Conservation (phyloP, 2,797 vertebrate genomes). For the Phoeniculus purpureus region DNA sequence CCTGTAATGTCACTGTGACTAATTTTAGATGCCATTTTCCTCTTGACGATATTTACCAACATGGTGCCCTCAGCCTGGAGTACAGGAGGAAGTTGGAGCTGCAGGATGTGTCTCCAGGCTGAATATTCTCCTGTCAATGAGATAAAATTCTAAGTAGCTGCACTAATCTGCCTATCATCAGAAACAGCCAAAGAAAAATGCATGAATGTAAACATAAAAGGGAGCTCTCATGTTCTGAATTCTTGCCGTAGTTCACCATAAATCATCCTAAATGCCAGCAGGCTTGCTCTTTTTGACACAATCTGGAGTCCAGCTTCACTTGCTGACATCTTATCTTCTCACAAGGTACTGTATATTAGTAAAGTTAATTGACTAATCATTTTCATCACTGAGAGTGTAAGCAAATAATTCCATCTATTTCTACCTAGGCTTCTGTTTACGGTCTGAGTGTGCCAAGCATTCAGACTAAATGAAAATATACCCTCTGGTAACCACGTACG, state of each 20-base stretch:
- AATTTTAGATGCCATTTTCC: constrained; percentile 55
- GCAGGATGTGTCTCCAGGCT: neutral
- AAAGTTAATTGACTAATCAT: constrained; percentile 89
- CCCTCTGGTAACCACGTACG: constrained; percentile 85
- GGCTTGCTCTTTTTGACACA: neutral
- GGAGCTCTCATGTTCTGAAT: constrained; percentile 66
- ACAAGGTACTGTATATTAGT: constrained; percentile 80
- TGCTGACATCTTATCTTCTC: constrained; percentile 64
- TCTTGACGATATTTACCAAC: constrained; percentile 46
- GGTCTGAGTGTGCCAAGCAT: constrained; percentile 90
- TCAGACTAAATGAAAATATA: constrained; percentile 97
- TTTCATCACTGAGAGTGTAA: constrained; percentile 84
- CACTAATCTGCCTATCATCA: constrained; percentile 67
- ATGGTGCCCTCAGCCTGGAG: neutral
- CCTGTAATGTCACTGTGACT: neutral
- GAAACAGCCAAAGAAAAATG: constrained; percentile 71
- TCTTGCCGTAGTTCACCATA: constrained; percentile 53
- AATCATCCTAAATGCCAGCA: constrained; percentile 35
- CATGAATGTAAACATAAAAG: constrained; percentile 77
- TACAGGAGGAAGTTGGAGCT: neutral
- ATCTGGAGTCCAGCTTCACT: constrained; percentile 1
- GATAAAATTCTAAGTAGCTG: constrained; percentile 58
- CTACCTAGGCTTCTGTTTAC: constrained; percentile 91
- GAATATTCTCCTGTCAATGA: constrained; percentile 57
- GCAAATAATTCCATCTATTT: constrained; percentile 86